Conservation (phyloP, 2,888 invertebrate species). For the Volucella bombylans region DNA sequence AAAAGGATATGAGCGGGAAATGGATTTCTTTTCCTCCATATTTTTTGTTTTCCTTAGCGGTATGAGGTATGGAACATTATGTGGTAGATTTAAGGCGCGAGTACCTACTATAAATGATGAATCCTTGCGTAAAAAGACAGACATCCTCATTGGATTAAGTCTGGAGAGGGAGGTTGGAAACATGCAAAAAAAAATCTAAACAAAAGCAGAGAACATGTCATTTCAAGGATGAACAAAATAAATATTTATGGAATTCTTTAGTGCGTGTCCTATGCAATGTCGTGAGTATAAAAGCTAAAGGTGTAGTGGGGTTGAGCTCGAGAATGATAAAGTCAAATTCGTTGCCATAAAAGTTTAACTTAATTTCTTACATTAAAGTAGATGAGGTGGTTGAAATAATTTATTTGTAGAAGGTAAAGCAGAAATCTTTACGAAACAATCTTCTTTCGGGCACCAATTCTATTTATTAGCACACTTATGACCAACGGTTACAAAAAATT, state of each 20-base stretch:
- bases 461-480: too few relatives aligned
- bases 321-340: slow-evolving; percentile 10
- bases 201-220: slow-evolving; percentile 56
- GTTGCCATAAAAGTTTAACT: slow-evolving; percentile 13
- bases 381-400: neutral
- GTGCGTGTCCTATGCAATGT: slow-evolving; percentile 55
- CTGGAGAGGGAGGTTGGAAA: neutral
- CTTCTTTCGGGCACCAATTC: too few relatives aligned
- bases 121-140: slow-evolving; percentile 59
- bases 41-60: slow-evolving; percentile 10
- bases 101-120: slow-evolving; percentile 61
- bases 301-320: neutral
- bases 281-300: slow-evolving; percentile 28
- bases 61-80: slow-evolving; percentile 51
- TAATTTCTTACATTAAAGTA: neutral
- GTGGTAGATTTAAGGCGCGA: slow-evolving; percentile 26
- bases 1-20: slow-evolving; percentile 65
- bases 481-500: too few relatives aligned
- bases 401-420: too few relatives aligned
- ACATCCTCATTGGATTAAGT: slow-evolving; percentile 63
- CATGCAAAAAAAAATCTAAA: neutral
- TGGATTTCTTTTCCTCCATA: slow-evolving; percentile 36
- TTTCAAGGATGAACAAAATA: slow-evolving; percentile 64
- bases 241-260: slow-evolving; percentile 74
- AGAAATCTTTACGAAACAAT: too few relatives aligned